These are phyloP conservation scores for Pristis pectinata DNA, from an alignment of 2,797 vertebrate genomes.

Conservation along the genomic window DNA sequence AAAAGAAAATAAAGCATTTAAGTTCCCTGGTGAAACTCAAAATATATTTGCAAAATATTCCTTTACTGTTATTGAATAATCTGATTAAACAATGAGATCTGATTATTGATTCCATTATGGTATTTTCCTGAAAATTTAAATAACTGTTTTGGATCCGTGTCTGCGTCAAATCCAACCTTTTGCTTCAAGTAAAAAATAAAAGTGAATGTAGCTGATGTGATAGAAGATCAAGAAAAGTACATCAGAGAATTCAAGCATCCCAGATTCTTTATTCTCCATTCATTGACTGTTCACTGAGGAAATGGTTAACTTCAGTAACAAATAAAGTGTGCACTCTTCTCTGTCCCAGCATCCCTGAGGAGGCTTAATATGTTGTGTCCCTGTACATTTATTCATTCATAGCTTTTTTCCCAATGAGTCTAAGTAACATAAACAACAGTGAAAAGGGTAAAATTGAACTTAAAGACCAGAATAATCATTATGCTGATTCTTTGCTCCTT, in stretches of 20 bases:
- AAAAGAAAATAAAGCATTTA: background rate
- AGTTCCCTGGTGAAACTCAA: background rate
- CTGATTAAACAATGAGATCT: background rate
- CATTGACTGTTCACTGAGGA: constrained; percentile 10
- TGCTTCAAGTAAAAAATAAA: background rate
- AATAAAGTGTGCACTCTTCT: background rate
- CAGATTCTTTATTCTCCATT: background rate
- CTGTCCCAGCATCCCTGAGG: background rate
- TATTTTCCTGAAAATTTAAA: background rate
- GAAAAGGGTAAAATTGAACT: background rate
- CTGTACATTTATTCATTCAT: background rate
- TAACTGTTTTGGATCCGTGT: background rate
- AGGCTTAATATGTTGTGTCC: background rate
- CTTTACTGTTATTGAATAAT: background rate
- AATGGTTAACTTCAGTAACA: background rate
- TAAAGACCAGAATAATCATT: background rate
- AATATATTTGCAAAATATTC: background rate
- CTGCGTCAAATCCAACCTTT: background rate
- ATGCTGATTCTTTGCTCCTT: background rate
- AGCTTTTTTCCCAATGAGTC: background rate
- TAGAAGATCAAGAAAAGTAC: background rate
- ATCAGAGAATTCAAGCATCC: background rate
- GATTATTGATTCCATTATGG: background rate
- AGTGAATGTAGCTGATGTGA: no score
- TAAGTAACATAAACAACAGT: background rate